A percentile compares a stretch with the other conserved stretches of the same genome.
phyloP scores from a whole-genome alignment of 2,797 vertebrate genomes.

The Labroides dimidiatus region DNA sequence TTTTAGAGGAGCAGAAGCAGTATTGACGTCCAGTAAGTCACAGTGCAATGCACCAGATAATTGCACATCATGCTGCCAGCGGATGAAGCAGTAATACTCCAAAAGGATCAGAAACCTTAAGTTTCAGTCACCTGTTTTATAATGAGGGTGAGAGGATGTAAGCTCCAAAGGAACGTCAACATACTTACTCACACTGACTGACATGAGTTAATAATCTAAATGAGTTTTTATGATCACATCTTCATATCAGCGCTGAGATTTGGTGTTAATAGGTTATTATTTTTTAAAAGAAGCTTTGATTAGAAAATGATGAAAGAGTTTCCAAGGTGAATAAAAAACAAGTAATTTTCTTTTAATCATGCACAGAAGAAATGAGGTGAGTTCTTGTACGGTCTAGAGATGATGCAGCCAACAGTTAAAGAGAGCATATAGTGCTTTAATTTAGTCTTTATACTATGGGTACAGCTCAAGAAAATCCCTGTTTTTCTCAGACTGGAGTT shows the following conservation, averaged over 20 bases:
- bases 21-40: slow-evolving; percentile 37
- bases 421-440: too few relatives aligned
- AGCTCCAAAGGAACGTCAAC: not conserved
- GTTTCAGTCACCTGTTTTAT: slow-evolving; percentile 25
- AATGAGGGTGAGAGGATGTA: slow-evolving; percentile 13
- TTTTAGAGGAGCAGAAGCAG: slow-evolving; percentile 27
- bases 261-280: slow-evolving; percentile 3
- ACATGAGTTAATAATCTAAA: slow-evolving; percentile 1
- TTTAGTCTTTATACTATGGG: too few relatives aligned
- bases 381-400: too few relatives aligned
- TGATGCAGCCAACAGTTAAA: too few relatives aligned
- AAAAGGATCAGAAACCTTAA: slow-evolving; percentile 23
- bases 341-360: too few relatives aligned
- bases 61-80: slow-evolving; percentile 16
- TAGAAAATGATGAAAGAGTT: not conserved
- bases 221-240: slow-evolving; percentile 11
- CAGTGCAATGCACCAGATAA: slow-evolving; percentile 21
- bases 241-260: too few relatives aligned
- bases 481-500: too few relatives aligned
- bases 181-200: slow-evolving; percentile 2
- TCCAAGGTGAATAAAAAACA: too few relatives aligned
- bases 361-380: too few relatives aligned
- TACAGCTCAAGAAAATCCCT: too few relatives aligned
- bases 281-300: not conserved
- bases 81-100: slow-evolving; percentile 4